Conservation (phyloP, 2,797 vertebrate species). For the Gallinago nigripennis region DNA sequence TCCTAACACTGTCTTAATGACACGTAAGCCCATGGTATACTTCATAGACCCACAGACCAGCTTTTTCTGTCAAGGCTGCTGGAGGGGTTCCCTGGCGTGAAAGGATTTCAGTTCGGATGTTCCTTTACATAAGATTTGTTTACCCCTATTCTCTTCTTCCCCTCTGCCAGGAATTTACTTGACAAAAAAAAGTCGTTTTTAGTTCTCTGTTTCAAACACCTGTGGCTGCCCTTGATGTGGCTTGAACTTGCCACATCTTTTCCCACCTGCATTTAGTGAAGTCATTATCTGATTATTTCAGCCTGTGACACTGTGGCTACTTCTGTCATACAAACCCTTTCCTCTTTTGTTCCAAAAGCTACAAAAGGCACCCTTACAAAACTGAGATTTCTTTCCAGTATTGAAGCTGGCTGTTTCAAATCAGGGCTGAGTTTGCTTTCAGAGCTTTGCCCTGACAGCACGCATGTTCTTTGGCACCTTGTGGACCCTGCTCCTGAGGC, state of each 20-base stretch:
- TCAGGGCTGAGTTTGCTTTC: not conserved
- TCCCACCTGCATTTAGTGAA: not conserved
- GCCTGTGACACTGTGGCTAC: not conserved
- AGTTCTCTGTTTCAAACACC: not conserved
- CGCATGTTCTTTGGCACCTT: not conserved
- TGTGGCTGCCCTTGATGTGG: not conserved
- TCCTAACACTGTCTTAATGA: not conserved
- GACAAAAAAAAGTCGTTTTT: not conserved
- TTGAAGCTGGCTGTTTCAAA: not conserved
- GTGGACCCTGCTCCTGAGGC: not conserved
- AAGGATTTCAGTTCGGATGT: not conserved
- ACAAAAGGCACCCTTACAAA: not conserved
- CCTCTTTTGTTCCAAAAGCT: not conserved
- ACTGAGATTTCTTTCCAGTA: conserved; percentile 12
- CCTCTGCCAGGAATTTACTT: not conserved
- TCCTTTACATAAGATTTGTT: not conserved
- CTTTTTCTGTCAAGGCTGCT: not conserved
- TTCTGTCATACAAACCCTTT: conserved; percentile 12
- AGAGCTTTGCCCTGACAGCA: not conserved
- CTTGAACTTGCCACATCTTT: not conserved
- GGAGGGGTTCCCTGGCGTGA: not conserved
- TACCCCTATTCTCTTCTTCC: not conserved
- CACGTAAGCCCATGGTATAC: not conserved
- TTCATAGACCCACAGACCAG: not conserved
- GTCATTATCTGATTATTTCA: not conserved